Base-by-base conservation (phyloP, 2,113 vertebrate species). In the Paracanthobrama guichenoti region DNA sequence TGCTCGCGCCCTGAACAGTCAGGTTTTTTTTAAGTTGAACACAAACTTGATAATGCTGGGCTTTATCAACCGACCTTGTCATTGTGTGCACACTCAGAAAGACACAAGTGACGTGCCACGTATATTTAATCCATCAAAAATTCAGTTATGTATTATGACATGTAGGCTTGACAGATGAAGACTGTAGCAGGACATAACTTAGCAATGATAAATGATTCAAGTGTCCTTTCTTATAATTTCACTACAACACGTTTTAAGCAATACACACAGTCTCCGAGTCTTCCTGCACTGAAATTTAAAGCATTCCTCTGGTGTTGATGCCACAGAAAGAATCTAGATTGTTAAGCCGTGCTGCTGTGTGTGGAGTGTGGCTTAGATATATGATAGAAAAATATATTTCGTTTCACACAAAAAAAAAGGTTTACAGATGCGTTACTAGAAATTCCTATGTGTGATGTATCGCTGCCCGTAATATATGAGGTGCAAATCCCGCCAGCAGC, bases 401-500 rank as follows among this genome's bases (percentile, higher is more conserved):
- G 4, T 72, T 72, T 24, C 22, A 35, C 20, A 60, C 31, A 78
- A 24, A 78, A 35, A 3, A 26, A 60, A 9, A 77, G 26, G 18
- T 57, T 57, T n/a, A 39, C 48, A 55, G 48, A 57, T 77, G 74
- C 20, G 26, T 76, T 57, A 76, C 26, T 26, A 55, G 48, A 55
- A 26, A 39, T 46, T 46, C 10, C 22, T 46, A 57, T 12, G 9
- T 76, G 74, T 76, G 74, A 55, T 76, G 74, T 22, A 31, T 53
- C 2, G 4, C 22, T 2, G 50, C 5, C 26, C 2, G 28, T 76
- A 76, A 76, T 76, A 57, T 76, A 76, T 55, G 48, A 35, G 48
- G 50, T 2, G 6, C 69, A 46, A 72, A 31, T 75, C 26, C 24
- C 12, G 18, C n/a, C 24, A 76, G 26, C 73, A 76, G 46, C 26